These are phyloP conservation scores for Crossaster papposus DNA, from an alignment of 53 echinoderm and acorn worm genomes.

Conservation along the genomic window DNA sequence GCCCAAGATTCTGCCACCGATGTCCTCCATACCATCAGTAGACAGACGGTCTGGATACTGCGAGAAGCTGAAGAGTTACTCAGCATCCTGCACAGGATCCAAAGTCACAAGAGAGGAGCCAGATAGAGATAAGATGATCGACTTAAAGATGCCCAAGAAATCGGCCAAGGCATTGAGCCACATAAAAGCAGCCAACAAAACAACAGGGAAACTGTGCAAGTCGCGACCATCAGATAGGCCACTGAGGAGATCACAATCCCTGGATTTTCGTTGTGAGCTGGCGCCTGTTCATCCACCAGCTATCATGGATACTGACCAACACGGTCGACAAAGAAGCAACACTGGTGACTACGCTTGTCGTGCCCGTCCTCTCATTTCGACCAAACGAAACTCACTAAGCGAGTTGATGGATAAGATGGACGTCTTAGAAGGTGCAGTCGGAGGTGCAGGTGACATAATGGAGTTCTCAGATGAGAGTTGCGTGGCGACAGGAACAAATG, in stretches of 20 bases:
- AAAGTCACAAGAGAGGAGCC: conserved; percentile 22
- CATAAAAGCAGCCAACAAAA: conserved; percentile 20
- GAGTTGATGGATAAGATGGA: conserved; percentile 58
- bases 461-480: conserved; percentile 28
- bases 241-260: conserved; percentile 36
- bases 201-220: conserved; percentile 37
- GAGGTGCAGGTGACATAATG: conserved; percentile 35
- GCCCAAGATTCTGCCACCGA: conserved; percentile 57
- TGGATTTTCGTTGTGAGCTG: conserved; percentile 50
- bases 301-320: conserved; percentile 13
- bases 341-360: background rate
- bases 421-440: conserved; percentile 45
- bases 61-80: conserved; percentile 38
- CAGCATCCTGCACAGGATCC: conserved; percentile 42
- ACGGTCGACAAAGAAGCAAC: conserved; percentile 8
- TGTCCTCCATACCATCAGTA: conserved; percentile 13
- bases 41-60: conserved; percentile 33
- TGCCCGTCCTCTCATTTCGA: background rate
- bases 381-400: conserved; percentile 20
- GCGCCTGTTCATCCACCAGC: conserved; percentile 30
- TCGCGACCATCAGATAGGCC: conserved; percentile 34
- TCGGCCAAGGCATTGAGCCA: conserved; percentile 22
- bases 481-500: conserved; percentile 10
- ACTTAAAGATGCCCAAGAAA: conserved; percentile 38
- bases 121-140: conserved; percentile 51